A percentile compares a stretch with the other conserved stretches of the same genome.
Evolutionary conservation across 2,797 vertebrate genomes (phyloP).

Genomic region (Trichosurus vulpecula): DNA sequence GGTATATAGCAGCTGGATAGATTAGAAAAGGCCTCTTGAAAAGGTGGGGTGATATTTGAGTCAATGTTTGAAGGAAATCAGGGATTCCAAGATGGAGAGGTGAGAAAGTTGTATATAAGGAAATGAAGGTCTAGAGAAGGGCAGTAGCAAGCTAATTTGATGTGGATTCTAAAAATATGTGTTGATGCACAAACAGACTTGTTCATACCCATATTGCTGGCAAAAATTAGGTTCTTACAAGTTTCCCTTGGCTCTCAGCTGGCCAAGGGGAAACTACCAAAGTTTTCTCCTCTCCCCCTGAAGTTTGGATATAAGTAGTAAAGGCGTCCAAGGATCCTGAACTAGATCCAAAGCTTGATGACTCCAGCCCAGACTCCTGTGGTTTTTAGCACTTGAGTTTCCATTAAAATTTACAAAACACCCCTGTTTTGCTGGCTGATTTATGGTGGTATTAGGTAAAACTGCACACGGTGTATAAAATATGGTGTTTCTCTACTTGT

Average conservation of each 20-base stretch:
- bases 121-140: not conserved
- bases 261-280: not conserved
- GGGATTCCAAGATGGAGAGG: not conserved
- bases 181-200: accelerated
- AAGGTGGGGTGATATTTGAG: not conserved
- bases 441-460: slow-evolving; percentile 82
- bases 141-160: not conserved
- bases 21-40: not conserved
- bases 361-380: slow-evolving; percentile 20
- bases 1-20: not conserved
- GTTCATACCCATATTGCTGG: accelerated
- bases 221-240: not conserved
- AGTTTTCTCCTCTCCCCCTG: not conserved
- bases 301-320: not conserved
- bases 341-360: slow-evolving; percentile 34
- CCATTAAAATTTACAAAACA: slow-evolving; percentile 77
- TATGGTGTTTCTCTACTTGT: slow-evolving; percentile 72
- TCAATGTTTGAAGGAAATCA: not conserved
- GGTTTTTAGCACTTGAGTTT: slow-evolving; percentile 62
- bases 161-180: not conserved
- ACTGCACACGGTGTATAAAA: slow-evolving; percentile 80
- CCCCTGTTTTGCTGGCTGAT: slow-evolving; percentile 78
- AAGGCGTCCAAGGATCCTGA: not conserved
- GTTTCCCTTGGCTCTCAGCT: not conserved
- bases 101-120: not conserved